Evolutionary conservation across 2,797 vertebrate species (phyloP).

Genomic region (Morus bassanus): DNA sequence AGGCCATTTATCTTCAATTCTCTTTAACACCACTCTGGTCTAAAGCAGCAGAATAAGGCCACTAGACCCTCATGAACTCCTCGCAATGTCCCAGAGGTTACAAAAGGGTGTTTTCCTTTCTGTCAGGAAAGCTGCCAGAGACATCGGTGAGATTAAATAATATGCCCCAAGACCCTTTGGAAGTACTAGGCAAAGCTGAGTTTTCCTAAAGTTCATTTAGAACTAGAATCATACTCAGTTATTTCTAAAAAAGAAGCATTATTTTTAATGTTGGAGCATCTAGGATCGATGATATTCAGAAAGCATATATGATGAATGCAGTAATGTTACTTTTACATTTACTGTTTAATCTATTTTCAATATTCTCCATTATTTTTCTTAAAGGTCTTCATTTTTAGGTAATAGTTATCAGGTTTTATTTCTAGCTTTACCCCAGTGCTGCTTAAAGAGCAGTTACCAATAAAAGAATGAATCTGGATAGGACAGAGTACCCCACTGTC

Average conservation of each 20-base stretch:
- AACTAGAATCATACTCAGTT: background rate
- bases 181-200: background rate
- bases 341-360: background rate
- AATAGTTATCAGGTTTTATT: background rate
- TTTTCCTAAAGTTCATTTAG: background rate
- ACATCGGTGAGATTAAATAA: background rate
- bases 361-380: background rate
- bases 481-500: background rate
- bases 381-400: background rate
- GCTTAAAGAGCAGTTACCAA: background rate
- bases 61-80: background rate
- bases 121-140: background rate
- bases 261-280: background rate
- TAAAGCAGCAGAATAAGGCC: background rate
- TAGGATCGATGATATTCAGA: background rate
- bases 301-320: background rate
- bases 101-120: background rate
- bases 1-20: background rate
- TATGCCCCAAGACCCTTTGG: background rate
- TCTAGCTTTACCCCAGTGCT: background rate
- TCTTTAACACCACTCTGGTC: background rate
- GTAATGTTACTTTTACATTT: background rate
- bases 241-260: background rate
- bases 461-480: background rate
- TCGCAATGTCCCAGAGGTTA: background rate